Evolutionary conservation across 2,888 invertebrate species (phyloP), one percentile per base, ranked within the genome.

Genomic region (Hybos culiciformis): DNA sequence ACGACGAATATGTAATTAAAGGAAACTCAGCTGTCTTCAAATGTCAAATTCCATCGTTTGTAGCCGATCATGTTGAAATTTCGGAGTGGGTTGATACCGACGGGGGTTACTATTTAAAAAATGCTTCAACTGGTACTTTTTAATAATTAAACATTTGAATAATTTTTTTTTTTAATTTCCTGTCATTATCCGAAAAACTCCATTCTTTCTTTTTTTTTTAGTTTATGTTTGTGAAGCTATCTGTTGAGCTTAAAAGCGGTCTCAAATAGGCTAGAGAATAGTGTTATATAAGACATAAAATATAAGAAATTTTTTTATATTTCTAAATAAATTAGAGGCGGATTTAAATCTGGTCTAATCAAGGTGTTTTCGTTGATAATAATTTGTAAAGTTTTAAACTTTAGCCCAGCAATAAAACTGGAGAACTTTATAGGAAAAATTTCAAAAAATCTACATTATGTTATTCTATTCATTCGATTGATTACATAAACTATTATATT

Each of bases 11-110:
- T 67, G 87, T 87, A 44, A 87, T 88, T 60, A 81, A 82, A 60
- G 88, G 88, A 50, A 90, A 90, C 66, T 80, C 87, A 48, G 88
- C 87, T 43, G 81, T 88, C 57, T 85, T 88, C 68, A 90, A 88
- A 68, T 90, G 90, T 67, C 84, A 87, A 69, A 80, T 88, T 54
- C 90, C 90, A 41, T 86, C 86, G 7, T 90, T 88, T 70, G 87
- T 88, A 46, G 80, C 83, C 49, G 90, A 91, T 70, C 85, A 88
- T 66, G 82, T 90, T 57, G 72, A 80, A 42, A 58, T 66, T 45
- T 60, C 56, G 45, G 64, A 66, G 54, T 90, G 90, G 88, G 78
- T 83, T 60, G 87, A 88, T 68, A 82, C 82, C 37, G 78, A 78
- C 49, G 80, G 77, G 57, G 82, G 78, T 62, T 77, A 78, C 62